phyloP scores from a whole-genome alignment of 2,797 vertebrate species.

The Hypotaenidia philippensis region DNA sequence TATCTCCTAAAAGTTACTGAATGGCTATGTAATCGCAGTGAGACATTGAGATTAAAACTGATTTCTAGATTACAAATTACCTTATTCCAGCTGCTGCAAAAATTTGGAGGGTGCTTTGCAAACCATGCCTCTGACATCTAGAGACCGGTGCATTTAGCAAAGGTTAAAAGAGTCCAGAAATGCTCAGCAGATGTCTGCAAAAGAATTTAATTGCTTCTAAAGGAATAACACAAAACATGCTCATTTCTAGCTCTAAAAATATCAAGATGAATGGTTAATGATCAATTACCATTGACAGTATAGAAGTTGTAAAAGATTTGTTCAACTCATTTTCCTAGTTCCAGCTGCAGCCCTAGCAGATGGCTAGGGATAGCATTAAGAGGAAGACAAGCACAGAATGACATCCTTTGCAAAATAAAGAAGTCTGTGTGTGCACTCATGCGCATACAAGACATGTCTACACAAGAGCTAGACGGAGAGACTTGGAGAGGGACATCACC shows the following conservation, averaged over 20 bases:
- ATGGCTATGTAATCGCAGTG: not conserved
- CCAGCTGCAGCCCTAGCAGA: not conserved
- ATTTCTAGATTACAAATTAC: not conserved
- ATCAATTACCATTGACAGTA: not conserved
- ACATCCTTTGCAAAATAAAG: not conserved
- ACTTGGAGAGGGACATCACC: not conserved
- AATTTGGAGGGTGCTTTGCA: not conserved
- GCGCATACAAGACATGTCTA: not conserved
- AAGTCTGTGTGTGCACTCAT: fast-evolving
- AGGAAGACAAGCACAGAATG: not conserved
- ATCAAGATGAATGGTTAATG: not conserved
- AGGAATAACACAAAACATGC: not conserved
- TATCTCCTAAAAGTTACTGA: not conserved
- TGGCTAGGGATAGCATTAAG: not conserved
- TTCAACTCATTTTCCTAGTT: not conserved
- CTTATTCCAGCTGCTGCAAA: not conserved
- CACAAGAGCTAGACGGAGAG: not conserved
- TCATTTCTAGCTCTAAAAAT: not conserved
- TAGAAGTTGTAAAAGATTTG: not conserved
- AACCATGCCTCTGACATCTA: not conserved
- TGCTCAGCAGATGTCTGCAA: not conserved
- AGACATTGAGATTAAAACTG: not conserved
- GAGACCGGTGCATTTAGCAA: not conserved
- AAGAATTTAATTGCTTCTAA: not conserved
- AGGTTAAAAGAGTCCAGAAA: not conserved